These are phyloP conservation scores for Lasioglossum lativentre DNA, from an alignment of 2,888 invertebrate species.

Conservation along the genomic window DNA sequence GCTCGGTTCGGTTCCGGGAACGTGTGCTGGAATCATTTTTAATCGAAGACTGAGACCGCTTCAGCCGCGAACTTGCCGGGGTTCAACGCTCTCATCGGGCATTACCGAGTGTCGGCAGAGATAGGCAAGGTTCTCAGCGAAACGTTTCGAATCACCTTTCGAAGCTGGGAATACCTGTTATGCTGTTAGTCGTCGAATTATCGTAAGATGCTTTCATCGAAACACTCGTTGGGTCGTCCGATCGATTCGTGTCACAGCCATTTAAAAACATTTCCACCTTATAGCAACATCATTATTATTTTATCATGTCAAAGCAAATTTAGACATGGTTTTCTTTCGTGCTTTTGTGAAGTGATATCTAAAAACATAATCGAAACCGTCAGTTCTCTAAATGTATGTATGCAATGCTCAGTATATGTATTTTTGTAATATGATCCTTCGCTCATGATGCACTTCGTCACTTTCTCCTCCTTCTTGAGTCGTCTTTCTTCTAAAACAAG, in stretches of 20 bases:
- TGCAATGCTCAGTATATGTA: background rate
- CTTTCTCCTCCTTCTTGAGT: background rate
- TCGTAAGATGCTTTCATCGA: background rate
- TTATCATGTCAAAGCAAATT: background rate
- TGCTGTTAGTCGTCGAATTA: constrained; percentile 3
- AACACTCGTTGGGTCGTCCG: background rate
- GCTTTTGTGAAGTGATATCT: background rate
- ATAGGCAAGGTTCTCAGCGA: background rate
- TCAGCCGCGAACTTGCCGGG: constrained; percentile 42
- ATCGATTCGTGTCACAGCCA: background rate
- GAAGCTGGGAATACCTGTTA: background rate
- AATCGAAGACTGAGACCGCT: constrained; percentile 76
- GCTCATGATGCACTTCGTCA: background rate
- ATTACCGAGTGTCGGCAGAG: constrained; percentile 38
- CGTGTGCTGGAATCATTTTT: constrained; percentile 53
- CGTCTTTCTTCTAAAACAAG: background rate
- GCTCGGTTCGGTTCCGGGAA: constrained; percentile 45
- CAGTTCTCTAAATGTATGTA: background rate
- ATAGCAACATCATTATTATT: background rate
- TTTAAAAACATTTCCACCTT: background rate
- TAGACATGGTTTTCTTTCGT: background rate
- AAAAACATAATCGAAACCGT: background rate
- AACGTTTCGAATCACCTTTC: background rate
- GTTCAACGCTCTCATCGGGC: constrained; percentile 44
- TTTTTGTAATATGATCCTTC: background rate